Percentiles rank a stretch among this genome's conserved stretches.
phyloP scores from a whole-genome alignment of 1,140 invertebrate genomes.

The Nephotettix cincticeps region DNA sequence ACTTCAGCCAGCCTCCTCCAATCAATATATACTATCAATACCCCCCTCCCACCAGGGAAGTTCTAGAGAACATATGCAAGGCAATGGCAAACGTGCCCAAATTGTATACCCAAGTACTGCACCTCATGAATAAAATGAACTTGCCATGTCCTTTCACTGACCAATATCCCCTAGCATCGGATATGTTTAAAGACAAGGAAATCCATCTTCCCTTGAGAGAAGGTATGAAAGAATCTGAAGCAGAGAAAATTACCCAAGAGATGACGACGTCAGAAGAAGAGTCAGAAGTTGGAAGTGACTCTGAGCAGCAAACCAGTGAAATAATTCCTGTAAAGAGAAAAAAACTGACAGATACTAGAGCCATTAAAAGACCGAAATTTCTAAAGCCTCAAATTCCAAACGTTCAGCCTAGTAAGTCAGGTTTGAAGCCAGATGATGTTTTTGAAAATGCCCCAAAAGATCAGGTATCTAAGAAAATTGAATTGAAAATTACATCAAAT shows the following conservation, averaged over 20 bases:
- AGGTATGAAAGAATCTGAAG: slow-evolving; percentile 23
- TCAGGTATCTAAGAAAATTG: slow-evolving; percentile 59
- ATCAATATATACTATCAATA: slow-evolving; percentile 72
- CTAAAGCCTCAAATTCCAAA: slow-evolving; percentile 51
- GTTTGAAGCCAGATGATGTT: slow-evolving; percentile 58
- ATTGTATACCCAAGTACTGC: slow-evolving; percentile 83
- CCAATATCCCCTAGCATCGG: slow-evolving; percentile 46
- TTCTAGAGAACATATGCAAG: slow-evolving; percentile 76
- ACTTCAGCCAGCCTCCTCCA: slow-evolving; percentile 70
- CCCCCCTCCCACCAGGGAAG: slow-evolving; percentile 68
- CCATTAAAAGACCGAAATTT: slow-evolving; percentile 64
- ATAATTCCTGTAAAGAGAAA: slow-evolving; percentile 58
- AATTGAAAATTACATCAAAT: slow-evolving; percentile 56
- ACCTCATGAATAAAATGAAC: slow-evolving; percentile 96
- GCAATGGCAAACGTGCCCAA: slow-evolving; percentile 69
- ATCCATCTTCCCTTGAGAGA: neutral
- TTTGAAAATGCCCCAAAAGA: slow-evolving; percentile 54
- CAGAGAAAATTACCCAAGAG: slow-evolving; percentile 36
- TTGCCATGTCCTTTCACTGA: slow-evolving; percentile 80
- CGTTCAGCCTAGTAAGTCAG: slow-evolving; percentile 48
- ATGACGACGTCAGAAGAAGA: slow-evolving; percentile 57
- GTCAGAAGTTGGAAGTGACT: slow-evolving; percentile 79
- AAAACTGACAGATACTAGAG: slow-evolving; percentile 53
- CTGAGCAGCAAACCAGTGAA: slow-evolving; percentile 49
- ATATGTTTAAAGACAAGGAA: neutral